Evolutionary conservation across 2,888 invertebrate species (phyloP).

Genomic region (Xanthia icteritia): DNA sequence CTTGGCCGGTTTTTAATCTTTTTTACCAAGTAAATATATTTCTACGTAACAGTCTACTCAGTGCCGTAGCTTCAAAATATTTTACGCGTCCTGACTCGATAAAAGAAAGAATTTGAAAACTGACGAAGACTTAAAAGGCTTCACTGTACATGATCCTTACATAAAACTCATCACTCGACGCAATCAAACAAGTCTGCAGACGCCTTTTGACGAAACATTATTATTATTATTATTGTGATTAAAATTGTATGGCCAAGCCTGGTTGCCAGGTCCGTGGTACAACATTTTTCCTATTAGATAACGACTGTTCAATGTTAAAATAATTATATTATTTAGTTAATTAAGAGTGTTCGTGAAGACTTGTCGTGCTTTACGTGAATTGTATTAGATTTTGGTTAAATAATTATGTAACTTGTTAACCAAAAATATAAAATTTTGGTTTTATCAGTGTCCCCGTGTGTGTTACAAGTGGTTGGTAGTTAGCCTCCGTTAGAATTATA

Average conservation of each 20-base stretch:
- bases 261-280: constrained; percentile 1
- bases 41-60: neutral
- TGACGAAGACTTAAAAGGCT: neutral
- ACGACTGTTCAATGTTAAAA: constrained; percentile 32
- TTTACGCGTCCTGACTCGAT: neutral
- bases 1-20: too few species aligned
- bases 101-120: neutral
- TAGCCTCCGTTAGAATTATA: neutral
- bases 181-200: neutral
- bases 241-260: constrained; percentile 1
- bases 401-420: neutral
- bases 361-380: neutral
- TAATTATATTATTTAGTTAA: constrained; percentile 37
- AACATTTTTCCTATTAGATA: constrained; percentile 56
- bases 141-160: neutral
- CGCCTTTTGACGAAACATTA: neutral
- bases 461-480: neutral
- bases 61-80: neutral
- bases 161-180: neutral
- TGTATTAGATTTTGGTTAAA: neutral
- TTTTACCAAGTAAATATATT: neutral
- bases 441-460: neutral
- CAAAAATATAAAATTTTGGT: neutral
- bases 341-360: constrained; percentile 2
- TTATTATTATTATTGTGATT: too few species aligned